Evolutionary conservation across 2,888 invertebrate species (phyloP), one percentile per base, ranked within the genome.

Genomic region (Tinea pellionella): DNA sequence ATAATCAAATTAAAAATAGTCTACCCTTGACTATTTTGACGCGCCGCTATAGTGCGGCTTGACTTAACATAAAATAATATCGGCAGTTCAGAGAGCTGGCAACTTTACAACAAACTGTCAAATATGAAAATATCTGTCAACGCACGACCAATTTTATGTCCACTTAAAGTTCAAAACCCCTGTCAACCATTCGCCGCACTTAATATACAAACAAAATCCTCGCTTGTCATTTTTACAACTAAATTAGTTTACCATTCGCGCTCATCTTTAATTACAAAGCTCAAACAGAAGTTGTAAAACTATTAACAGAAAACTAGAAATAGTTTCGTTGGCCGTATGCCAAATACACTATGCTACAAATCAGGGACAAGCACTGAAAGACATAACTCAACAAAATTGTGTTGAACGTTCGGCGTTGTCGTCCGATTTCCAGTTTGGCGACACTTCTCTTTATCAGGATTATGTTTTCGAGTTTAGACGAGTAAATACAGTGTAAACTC

Each of bases 261-360:
- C 47, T 41, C 55, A 61, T 59, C 61, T 60, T 63, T 63, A 63
- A 63, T 62, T 62, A 63, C 61, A 60, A 61, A 61, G 60, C 61
- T 57, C 59, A 62, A 60, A 59, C 61, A 61, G 59, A 47, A 61
- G 61, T 60, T 61, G 62, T 61, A 62, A 63, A 63, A 63, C 63
- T 63, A 62, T 63, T 63, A 62, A 61, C 61, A 32, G 53, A 55
- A 61, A 61, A 60, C 61, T 63, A 61, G 61, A 62, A 63, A 63
- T 63, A 63, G 63, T 63, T 61, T 62, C 57, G 59, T 63, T 63
- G 63, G 63, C 63, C 30, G 60, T 18, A n/a, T 56, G 63, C 63
- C 63, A 63, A 15, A 9, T 32, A 57, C 12, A 53, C 19, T 18
- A 24, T 24, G 16, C 53, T 53, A 53, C 53, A 53, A 53, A 53